Percentiles rank a stretch among this genome's conserved stretches.
These are phyloP conservation scores for Ips nitidus DNA, from an alignment of 1,140 invertebrate genomes.

Conservation along the genomic window DNA sequence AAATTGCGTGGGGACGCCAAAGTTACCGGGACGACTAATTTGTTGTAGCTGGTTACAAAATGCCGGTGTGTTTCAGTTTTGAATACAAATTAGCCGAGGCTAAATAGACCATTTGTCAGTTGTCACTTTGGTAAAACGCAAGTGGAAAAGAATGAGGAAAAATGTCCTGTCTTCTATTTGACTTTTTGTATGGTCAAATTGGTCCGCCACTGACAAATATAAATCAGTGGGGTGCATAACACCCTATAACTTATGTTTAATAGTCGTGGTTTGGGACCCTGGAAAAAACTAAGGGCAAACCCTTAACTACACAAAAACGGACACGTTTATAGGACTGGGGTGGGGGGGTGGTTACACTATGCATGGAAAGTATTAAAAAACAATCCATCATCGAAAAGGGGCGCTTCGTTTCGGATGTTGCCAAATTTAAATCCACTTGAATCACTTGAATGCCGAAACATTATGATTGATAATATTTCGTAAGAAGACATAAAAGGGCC, in stretches of 20 bases:
- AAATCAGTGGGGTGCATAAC: no score
- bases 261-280: no score
- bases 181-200: no score
- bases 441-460: constrained; percentile 29
- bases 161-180: no score
- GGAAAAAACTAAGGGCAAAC: no score
- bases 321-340: no score
- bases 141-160: no score
- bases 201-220: no score
- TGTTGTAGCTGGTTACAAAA: constrained; percentile 13
- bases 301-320: no score
- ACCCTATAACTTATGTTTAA: no score
- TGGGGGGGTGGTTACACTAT: no score
- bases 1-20: constrained; percentile 12
- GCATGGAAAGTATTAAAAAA: constrained; percentile 25
- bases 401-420: constrained; percentile 26
- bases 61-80: background rate
- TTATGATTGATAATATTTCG: constrained; percentile 34
- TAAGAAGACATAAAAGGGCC: constrained; percentile 25
- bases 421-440: constrained; percentile 35
- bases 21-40: constrained; percentile 10
- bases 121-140: no score
- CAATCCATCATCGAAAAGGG: constrained; percentile 28
- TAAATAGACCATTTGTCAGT: background rate
- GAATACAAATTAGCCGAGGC: background rate